Base-by-base conservation (phyloP, 2,888 invertebrate species). In the Stegophylla sp. region DNA sequence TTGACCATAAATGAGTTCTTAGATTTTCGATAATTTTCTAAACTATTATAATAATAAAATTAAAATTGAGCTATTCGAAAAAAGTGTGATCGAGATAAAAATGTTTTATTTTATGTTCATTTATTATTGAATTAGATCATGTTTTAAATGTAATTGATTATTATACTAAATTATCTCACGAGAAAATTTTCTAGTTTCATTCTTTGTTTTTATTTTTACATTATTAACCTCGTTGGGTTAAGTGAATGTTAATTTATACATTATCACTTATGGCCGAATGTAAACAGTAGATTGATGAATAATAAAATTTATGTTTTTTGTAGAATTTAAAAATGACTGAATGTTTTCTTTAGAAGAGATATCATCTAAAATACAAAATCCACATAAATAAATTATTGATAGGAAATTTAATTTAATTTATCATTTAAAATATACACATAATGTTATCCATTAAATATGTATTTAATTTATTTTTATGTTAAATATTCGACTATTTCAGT, bases 211-310 rank as follows among this genome's bases (percentile, higher is more conserved):
- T 69, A 28, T 69, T 34, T 71, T 69, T 23, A 17, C 17, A 26
- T 43, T 43, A 72, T 72, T 59, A 43, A 59, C 43, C 56, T 72
- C 26, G 41, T 72, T 59, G 43, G 56, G 56, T 72, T 43, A 56
- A 72, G 13, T 43, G 9, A 23, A 72, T 72, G 72, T 20, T 43
- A 59, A 56, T 72, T 43, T 59, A 72, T 59, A 43, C 56, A 59
- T 43, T 23, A 26, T 15, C 23, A 12, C 23, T 41, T 72, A 53
- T 23, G 0, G n/a, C 34, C 15, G 12, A 53, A 41, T 72, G 23
- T 41, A 17, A 56, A 41, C 10, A 23, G 53, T 56, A 15, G 10
- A 56, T 23, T 56, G 17, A 56, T 41, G 10, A 12, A 41, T 23
- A 41, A 56, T n/a, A n/a, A n/a, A n/a, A n/a, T 72, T 23, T 17